Evolutionary conservation across 1,140 invertebrate genomes (phyloP).

Genomic region (Mya arenaria): DNA sequence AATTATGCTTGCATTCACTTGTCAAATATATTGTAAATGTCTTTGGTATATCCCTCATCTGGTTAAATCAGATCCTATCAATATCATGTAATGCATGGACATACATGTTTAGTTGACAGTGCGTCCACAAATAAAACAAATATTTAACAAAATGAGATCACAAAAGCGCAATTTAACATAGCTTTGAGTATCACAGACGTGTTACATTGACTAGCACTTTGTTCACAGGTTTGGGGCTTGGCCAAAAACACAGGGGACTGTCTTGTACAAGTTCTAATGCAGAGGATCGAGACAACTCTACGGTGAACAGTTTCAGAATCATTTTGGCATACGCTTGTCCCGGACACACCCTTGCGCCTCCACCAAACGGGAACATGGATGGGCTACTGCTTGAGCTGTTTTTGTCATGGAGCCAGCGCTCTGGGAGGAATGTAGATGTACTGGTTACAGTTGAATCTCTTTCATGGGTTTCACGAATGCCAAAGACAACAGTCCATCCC

Average conservation of each 20-base stretch:
- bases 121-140: no score
- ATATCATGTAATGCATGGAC: no score
- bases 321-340: constrained; percentile 66
- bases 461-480: constrained; percentile 54
- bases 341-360: constrained; percentile 62
- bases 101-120: no score
- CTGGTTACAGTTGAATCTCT: background rate
- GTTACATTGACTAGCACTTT: constrained; percentile 24
- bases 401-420: constrained; percentile 62
- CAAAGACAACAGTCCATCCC: constrained; percentile 48
- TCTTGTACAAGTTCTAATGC: constrained; percentile 12
- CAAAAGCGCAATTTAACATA: no score
- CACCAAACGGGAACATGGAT: constrained; percentile 71
- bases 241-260: constrained; percentile 26
- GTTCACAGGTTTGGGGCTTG: constrained; percentile 27
- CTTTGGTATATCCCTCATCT: no score
- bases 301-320: constrained; percentile 61
- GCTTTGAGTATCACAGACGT: no score
- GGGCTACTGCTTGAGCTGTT: constrained; percentile 31
- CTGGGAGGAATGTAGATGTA: constrained; percentile 52
- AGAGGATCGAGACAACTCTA: constrained; percentile 56
- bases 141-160: no score
- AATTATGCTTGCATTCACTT: no score
- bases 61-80: no score
- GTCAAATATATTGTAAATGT: no score